Evolutionary conservation across 2,797 vertebrate genomes (phyloP).

Genomic region (Orientallactaga sibirica): DNA sequence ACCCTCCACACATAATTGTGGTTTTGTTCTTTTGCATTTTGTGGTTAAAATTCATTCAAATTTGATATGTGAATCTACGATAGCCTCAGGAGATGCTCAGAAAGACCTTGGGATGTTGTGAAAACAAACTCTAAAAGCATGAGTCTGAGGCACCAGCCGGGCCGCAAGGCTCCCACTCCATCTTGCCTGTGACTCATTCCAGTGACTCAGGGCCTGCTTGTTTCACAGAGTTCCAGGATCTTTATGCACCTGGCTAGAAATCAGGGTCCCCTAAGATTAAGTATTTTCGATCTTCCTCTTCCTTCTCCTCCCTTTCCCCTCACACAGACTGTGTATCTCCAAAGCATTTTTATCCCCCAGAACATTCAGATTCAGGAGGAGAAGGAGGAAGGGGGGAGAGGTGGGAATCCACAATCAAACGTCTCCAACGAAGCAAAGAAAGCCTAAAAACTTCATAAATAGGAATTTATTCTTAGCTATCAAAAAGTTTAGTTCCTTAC

Average conservation of each 20-base stretch:
- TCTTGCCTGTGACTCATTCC: background rate
- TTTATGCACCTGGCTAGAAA: background rate
- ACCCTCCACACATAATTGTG: background rate
- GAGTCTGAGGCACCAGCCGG: background rate
- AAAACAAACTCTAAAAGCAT: background rate
- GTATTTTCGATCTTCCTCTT: background rate
- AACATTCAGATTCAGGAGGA: background rate
- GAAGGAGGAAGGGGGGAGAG: background rate
- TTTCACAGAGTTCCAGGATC: background rate
- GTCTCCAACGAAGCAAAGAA: slow-evolving; percentile 11
- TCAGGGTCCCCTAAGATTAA: background rate
- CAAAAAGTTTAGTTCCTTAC: background rate
- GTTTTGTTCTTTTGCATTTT: background rate
- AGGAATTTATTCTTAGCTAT: background rate
- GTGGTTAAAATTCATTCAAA: background rate
- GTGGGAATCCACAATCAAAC: background rate
- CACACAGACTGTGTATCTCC: background rate
- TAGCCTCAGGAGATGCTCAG: background rate
- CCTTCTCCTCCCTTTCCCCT: background rate
- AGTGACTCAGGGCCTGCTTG: slow-evolving; percentile 11
- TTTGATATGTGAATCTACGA: background rate
- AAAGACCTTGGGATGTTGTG: background rate
- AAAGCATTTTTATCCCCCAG: background rate
- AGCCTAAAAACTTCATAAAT: slow-evolving; percentile 17
- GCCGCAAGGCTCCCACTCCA: background rate